Evolutionary conservation across 2,797 vertebrate species (phyloP), one percentile per base, ranked within the genome.

Genomic region (Hipposideros larvatus): DNA sequence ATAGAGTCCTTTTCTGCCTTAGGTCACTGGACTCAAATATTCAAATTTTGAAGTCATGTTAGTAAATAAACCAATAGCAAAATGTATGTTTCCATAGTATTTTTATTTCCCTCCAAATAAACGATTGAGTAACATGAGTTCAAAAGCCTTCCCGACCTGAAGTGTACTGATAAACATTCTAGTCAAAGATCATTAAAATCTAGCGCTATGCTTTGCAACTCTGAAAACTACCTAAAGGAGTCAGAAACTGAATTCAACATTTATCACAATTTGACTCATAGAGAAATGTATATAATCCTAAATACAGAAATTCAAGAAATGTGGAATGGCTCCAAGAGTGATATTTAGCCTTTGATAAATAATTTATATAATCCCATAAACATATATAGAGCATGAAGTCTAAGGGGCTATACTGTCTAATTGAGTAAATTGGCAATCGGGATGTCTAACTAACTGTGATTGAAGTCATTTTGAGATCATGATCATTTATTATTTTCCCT

Each of bases 231-330:
- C 19, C 84, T 21, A 86, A 84, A 34, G 75, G 66, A 95, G 28
- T 93, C 87, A 92, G 80, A 93, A 96, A 73, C 46, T 51, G 11
- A 9, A 91, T 63, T 84, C 11, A 70, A 82, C 26, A 61, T 93
- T 92, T 85, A 82, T 90, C 70, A 95, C 46, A 88, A 59, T n/a
- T 83, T 79, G 26, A 95, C 87, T 96, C 41, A 66, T 21, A 96
- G 2, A 91, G 9, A 93, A 94, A 71, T 80, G n/a, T 43, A 59
- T 92, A 79, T 73, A 95, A 63, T 78, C 61, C 4, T 86, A 95
- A 75, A 37, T 82, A 85, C 10, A 95, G 10, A 79, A 80, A 86
- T 48, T 90, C 4, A 71, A 51, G 63, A 94, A 94, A 68, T 86
- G 18, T 78, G 19, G 31, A 86, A 92, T 61, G 26, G 37, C 41